Evolutionary conservation across 2,797 vertebrate genomes (phyloP), one percentile per base, ranked within the genome.

Genomic region (Lophotriccus pileatus): DNA sequence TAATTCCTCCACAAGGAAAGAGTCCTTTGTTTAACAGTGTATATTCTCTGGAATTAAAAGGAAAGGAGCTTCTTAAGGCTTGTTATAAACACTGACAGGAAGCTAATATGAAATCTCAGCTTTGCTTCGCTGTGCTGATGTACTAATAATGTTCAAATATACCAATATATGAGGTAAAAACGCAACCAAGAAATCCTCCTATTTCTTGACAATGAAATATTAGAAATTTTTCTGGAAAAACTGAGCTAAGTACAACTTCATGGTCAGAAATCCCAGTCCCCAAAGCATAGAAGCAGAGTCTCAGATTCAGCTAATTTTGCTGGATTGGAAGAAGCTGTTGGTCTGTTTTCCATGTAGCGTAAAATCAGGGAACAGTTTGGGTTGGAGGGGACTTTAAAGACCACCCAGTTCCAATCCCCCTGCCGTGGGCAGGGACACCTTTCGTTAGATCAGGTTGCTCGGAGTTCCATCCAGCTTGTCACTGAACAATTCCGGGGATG

Each of bases 361-460:
- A 8, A 56, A 69, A 39, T 34, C 20, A 12, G 6, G 24, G 50
- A 59, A 52, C 14, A 14, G 37, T 59, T 77, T 84, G 30, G 18
- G 9, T 7, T 52, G 44, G 37, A 46, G 72, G 8, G 44, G 50
- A 17, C 50, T 9, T 20, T 5, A 19, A 52, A 32, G 21, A 20
- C 27, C 39, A 32, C 12, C 25, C 59, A 34, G n/a, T 52, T 72
- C 44, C 58, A 32, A 23, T 39, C 30, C 19, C 39, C 13, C 53
- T 36, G 41, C 41, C 36, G 12, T 0, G 0, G 23, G 3, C 55
- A 77, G 34, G 30, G 39, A 12, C 21, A 23, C 2, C 21, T 59
- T 39, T 22, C 18, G 5, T 15, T 46, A 24, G 8, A 52, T 9
- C 52, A 41, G 49, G 15, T n/a, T n/a, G 37, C 37, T 53, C 37